Evolutionary conservation across 64 coral and sea anemone species (phyloP), one percentile per base, ranked within the genome.

Genomic region (Stylophora pistillata): DNA sequence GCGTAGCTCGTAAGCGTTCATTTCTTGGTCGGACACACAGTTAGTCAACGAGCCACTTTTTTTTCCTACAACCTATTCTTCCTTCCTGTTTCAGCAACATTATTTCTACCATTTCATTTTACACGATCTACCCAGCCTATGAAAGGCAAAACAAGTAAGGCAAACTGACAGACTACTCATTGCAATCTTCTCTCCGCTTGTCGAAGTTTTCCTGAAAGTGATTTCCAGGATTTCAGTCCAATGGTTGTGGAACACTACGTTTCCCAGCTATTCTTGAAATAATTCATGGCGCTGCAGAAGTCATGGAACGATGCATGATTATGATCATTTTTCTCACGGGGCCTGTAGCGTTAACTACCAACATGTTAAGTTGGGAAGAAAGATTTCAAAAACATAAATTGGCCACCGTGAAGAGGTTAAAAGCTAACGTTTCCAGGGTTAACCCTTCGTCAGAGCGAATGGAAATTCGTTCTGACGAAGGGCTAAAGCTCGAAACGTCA

Each of bases 181-280:
- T 9, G 73, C 73, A 76, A 17, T 76, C 73, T 76, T 76, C 33
- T 17, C 73, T 53, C 73, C 73, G n/a, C 73, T 76, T 21, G 53
- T 37, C 20, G 73, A 34, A 76, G 18, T 54, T 10, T 0, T 76
- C 17, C 15, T 41, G 9, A 76, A 76, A 53, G 73, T 55, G 2
- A 25, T 76, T 10, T 76, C 33, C 3, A 33, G 73, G 53, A 54
- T 76, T 5, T 2, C 17, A 11, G 17, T 76, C 11, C 73, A 76
- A 20, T 34, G 73, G 18, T 20, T 76, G 23, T 18, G 73, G 41
- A 76, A 54, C 34, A 76, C 20, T 41, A 52, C 18, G 0, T 20
- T 53, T 76, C 73, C 73, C 53, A 0, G 33, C 33, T n/a, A 2
- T 76, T 55, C 73, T 76, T 20, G 73, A 34, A 76, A 10, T 76